These are phyloP conservation scores for Furcifer pardalis DNA, from an alignment of 2,797 vertebrate genomes.

Conservation along the genomic window DNA sequence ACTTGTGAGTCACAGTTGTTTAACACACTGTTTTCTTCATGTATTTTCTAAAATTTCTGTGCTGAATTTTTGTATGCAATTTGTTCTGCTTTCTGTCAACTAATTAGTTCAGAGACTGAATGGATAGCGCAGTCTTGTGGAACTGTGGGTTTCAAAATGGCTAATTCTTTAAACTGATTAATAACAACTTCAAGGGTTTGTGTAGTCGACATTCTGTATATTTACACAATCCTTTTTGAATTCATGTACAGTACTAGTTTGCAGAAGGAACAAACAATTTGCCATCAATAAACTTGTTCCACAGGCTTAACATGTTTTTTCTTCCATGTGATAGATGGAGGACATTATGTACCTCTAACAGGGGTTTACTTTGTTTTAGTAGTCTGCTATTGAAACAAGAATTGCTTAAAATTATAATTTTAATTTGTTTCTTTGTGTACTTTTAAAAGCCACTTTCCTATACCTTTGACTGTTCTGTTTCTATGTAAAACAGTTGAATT, in stretches of 20 bases:
- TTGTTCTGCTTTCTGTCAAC: neutral
- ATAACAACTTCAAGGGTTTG: neutral
- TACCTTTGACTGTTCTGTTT: neutral
- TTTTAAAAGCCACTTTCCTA: neutral
- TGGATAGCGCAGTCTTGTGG: neutral
- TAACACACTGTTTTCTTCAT: neutral
- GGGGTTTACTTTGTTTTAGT: neutral
- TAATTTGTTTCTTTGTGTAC: neutral
- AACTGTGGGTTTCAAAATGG: neutral
- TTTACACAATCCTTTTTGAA: neutral
- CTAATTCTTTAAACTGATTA: neutral
- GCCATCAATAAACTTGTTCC: conserved; percentile 10
- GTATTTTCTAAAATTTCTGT: neutral
- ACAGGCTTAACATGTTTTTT: conserved; percentile 16
- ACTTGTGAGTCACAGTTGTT: conserved; percentile 1
- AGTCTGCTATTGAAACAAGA: neutral
- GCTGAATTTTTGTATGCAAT: neutral
- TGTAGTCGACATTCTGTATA: neutral
- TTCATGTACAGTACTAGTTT: neutral
- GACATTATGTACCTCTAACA: neutral
- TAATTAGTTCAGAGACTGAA: neutral
- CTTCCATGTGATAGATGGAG: neutral
- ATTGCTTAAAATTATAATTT: neutral
- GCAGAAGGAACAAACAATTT: neutral
- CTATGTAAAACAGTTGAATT: neutral